A percentile compares a stretch with the other conserved stretches of the same genome.
These are phyloP conservation scores for Tauraco hartlaubi DNA, from an alignment of 2,797 vertebrate genomes.

Conservation along the genomic window DNA sequence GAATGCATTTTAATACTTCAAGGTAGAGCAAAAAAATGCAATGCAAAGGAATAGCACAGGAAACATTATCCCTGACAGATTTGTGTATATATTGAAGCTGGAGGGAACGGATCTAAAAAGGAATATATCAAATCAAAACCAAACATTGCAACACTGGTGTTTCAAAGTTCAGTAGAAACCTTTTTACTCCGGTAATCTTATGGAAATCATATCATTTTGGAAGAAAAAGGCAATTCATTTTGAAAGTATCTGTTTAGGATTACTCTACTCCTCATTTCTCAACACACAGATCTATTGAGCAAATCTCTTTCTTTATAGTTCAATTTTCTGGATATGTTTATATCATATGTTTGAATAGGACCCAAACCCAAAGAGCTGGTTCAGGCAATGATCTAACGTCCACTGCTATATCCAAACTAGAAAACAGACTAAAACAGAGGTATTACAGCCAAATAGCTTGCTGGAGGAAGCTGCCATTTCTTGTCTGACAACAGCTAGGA, in stretches of 20 bases:
- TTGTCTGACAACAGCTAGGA: background rate
- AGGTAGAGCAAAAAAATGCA: background rate
- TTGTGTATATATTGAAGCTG: background rate
- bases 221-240: background rate
- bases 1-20: background rate
- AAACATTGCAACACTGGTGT: background rate
- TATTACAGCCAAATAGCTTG: background rate
- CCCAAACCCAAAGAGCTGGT: background rate
- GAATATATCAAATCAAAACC: background rate
- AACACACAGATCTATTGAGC: background rate
- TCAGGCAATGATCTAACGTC: background rate
- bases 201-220: background rate
- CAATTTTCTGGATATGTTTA: background rate
- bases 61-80: background rate
- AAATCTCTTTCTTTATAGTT: background rate
- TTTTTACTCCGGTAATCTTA: background rate
- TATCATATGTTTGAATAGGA: background rate
- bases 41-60: background rate
- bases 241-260: background rate
- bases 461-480: background rate
- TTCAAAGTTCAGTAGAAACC: background rate
- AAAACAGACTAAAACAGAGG: background rate
- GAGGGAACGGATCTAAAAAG: background rate
- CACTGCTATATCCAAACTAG: background rate
- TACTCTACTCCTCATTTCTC: background rate